Base-by-base conservation (phyloP, 1,140 invertebrate genomes). In the Colletes latitarsis region DNA sequence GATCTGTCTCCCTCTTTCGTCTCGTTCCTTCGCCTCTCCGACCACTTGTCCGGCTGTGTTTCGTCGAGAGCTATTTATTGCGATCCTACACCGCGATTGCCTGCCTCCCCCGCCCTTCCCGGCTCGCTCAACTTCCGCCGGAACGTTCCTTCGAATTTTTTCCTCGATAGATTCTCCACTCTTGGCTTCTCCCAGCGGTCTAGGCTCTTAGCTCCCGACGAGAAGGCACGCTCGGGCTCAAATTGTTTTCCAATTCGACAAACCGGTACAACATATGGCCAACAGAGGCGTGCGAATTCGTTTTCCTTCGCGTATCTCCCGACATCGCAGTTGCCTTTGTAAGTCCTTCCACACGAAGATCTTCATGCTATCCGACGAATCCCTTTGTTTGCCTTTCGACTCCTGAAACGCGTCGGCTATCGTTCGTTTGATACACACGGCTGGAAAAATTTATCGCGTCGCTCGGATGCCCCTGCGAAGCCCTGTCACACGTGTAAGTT, bases 191-290 rank as follows among this genome's bases (percentile, higher is more conserved):
- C 39, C n/a, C 53, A n/a, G 43, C 21, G n/a, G 5, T 9, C 21
- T 6, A 19, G 10, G 6, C 66, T 67, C 14, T 77, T 62, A 21
- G 17, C 43, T 77, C 71, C 58, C 4, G 52, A 19, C 19, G 70
- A 49, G 12, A 17, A 74, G 55, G 39, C 12, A 55, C 46, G 41
- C n/a, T 70, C 58, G 46, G 19, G 49, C n/a, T 70, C 58, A 86
- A 88, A 88, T 88, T 88, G 80, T 88, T 88, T 86, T 86, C 82
- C 84, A 58, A 88, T 88, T 79, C 77, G 69, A 82, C 82, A 74
- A 30, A 79, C 41, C 63, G 83, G 60, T 57, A 46, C 41, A 77
- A 79, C 70, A 55, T 81, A 84, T 49, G 64, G 58, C 60, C 49
- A 12, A 3, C 41, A 55, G 60, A 67, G 9, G 46, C 58, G 17